phyloP scores from a whole-genome alignment of 1,140 invertebrate genomes.

The Drosophila saltans region DNA sequence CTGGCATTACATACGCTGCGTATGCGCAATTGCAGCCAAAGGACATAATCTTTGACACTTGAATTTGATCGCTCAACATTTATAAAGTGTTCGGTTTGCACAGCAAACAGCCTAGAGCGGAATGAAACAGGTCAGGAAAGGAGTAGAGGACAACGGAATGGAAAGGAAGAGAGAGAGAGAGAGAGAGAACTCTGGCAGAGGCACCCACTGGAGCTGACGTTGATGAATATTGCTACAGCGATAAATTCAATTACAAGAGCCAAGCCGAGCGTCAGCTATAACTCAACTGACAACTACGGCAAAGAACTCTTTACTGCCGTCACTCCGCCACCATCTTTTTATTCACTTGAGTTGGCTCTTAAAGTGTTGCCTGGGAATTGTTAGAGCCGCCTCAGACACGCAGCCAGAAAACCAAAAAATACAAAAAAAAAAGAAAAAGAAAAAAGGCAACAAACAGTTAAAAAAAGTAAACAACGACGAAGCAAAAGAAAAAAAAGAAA shows the following conservation, averaged over 20 bases:
- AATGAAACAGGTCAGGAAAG: background rate
- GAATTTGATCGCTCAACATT: slow-evolving; percentile 60
- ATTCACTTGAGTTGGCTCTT: slow-evolving; percentile 61
- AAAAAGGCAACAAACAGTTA: slow-evolving; percentile 3
- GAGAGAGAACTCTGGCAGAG: background rate
- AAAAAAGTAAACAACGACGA: slow-evolving; percentile 11
- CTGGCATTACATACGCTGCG: slow-evolving; percentile 47
- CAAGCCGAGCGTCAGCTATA: slow-evolving; percentile 56
- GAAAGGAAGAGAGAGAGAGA: background rate
- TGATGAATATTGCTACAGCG: slow-evolving; percentile 73
- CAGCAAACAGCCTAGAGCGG: background rate
- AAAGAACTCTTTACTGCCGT: slow-evolving; percentile 48
- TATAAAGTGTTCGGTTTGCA: slow-evolving; percentile 44
- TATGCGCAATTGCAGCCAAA: slow-evolving; percentile 69
- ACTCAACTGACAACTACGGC: slow-evolving; percentile 52
- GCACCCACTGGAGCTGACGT: slow-evolving; percentile 42
- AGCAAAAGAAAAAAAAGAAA: slow-evolving; percentile 31
- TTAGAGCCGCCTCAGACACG: slow-evolving; percentile 46
- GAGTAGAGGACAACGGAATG: no score
- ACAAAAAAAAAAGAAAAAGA: background rate
- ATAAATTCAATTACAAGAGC: slow-evolving; percentile 76
- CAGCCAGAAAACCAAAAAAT: slow-evolving; percentile 32
- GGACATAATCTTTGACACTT: slow-evolving; percentile 60
- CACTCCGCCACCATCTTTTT: slow-evolving; percentile 37
- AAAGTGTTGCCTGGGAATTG: slow-evolving; percentile 65